Base-by-base conservation (phyloP, 2,888 invertebrate genomes). In the Apodemia hepburni region DNA sequence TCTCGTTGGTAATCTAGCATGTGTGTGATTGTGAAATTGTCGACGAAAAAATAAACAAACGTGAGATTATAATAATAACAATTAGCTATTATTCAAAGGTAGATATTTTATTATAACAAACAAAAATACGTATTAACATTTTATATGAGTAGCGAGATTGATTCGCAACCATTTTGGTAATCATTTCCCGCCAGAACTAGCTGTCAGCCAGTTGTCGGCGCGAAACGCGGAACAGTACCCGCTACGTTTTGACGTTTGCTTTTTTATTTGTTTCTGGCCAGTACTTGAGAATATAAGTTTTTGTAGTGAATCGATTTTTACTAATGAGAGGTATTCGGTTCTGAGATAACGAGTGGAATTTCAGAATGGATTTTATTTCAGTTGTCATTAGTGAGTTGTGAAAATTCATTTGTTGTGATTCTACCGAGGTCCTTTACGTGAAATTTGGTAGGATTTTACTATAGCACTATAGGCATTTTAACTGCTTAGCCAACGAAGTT, bases 161-260 rank as follows among this genome's bases (percentile, higher is more conserved):
- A 54, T 54, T 17, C 12, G 54, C 22, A 27, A 54, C 54, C 54
- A 27, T 54, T 54, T 54, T 54, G 51, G 67, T 65, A 66, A 64
- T 69, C 64, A 58, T 65, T 70, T 69, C 68, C 70, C 71, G 68
- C 68, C 68, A 67, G 66, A 51, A 60, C 60, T 68, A 57, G 29
- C 54, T 57, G 29, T 68, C 70, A 67, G 73, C 68, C 74, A 74
- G 73, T 71, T 63, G 62, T 66, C 67, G 69, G 66, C 65, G 66
- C 73, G 73, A 72, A 74, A 69, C 78, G 79, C 75, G 78, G 77
- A 78, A 78, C 77, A 71, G 73, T 77, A 78, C 77, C 77, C 74
- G 77, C 73, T 75, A 62, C 68, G 74, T 81, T 70, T 74, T 71
- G 72, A 73, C 65, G 71, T 79, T 75, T 70, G 66, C 15, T 54